phyloP scores from a whole-genome alignment of 2,888 invertebrate genomes.

The Mythimna loreyi region DNA sequence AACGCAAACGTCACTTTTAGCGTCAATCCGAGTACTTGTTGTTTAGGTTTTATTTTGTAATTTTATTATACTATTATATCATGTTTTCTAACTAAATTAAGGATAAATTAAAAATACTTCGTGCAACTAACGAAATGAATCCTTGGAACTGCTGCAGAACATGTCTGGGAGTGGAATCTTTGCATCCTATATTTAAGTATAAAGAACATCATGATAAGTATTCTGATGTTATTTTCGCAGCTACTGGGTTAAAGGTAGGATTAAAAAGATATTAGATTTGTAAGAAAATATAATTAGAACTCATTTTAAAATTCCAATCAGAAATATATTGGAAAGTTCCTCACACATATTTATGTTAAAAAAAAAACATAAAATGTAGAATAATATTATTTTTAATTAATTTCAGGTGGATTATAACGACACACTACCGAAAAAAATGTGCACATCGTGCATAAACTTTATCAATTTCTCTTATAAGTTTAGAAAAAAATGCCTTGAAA shows the following conservation, averaged over 20 bases:
- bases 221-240: slow-evolving; percentile 70
- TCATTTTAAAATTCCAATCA: neutral
- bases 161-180: slow-evolving; percentile 72
- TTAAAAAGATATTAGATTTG: neutral
- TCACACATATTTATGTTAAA: too few species aligned
- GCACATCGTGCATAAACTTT: slow-evolving; percentile 65
- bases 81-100: neutral
- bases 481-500: slow-evolving; percentile 69
- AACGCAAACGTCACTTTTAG: slow-evolving; percentile 48
- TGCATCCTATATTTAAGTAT: slow-evolving; percentile 76
- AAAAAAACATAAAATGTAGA: too few species aligned
- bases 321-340: neutral
- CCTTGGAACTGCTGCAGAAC: slow-evolving; percentile 80
- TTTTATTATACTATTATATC: slow-evolving; percentile 5
- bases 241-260: slow-evolving; percentile 78
- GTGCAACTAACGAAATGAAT: slow-evolving; percentile 61
- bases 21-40: slow-evolving; percentile 16
- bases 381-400: neutral
- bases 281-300: neutral
- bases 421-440: slow-evolving; percentile 70
- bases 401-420: slow-evolving; percentile 71
- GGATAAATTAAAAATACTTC: neutral
- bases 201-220: slow-evolving; percentile 78
- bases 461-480: slow-evolving; percentile 69
- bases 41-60: slow-evolving; percentile 1